These are phyloP conservation scores for Lates japonicus DNA, from an alignment of 2,797 vertebrate species.

Conservation along the genomic window DNA sequence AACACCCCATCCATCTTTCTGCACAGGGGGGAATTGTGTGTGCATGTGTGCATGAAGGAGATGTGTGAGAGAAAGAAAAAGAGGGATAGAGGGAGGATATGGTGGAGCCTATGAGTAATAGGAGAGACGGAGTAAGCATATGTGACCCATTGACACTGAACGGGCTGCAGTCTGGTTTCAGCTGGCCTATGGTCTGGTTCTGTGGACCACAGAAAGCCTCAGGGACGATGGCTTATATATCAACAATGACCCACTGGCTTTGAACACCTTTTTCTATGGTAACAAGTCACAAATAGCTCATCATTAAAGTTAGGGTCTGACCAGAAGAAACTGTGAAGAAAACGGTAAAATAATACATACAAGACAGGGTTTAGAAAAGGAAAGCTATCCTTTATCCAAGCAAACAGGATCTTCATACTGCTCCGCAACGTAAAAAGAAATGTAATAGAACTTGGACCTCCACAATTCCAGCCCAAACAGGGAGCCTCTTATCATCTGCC, in stretches of 20 bases:
- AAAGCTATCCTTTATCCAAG: slow-evolving; percentile 31
- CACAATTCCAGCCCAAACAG: slow-evolving; percentile 76
- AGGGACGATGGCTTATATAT: slow-evolving; percentile 40
- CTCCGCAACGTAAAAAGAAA: slow-evolving; percentile 62
- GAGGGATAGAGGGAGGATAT: slow-evolving; percentile 57
- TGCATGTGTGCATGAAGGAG: slow-evolving; percentile 39
- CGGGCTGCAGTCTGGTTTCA: slow-evolving; percentile 60
- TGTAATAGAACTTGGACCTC: slow-evolving; percentile 76
- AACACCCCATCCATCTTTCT: slow-evolving; percentile 85
- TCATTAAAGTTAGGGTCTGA: slow-evolving; percentile 20
- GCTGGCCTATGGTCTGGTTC: slow-evolving; percentile 52
- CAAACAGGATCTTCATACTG: slow-evolving; percentile 36
- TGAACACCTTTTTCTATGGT: slow-evolving; percentile 28
- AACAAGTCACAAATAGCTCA: slow-evolving; percentile 37
- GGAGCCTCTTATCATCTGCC: slow-evolving; percentile 76
- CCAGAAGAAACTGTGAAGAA: background rate
- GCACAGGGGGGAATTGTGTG: slow-evolving; percentile 75
- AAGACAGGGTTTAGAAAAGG: slow-evolving; percentile 1
- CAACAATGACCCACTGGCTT: slow-evolving; percentile 51
- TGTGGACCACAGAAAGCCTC: slow-evolving; percentile 54
- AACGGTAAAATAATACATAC: background rate
- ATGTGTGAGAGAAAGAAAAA: slow-evolving; percentile 52
- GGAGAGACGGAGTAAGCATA: slow-evolving; percentile 62
- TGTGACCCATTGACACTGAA: slow-evolving; percentile 79
- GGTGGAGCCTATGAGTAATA: slow-evolving; percentile 76